phyloP scores from a whole-genome alignment of 2,797 vertebrate species.

The Percopsis omiscomaycus region DNA sequence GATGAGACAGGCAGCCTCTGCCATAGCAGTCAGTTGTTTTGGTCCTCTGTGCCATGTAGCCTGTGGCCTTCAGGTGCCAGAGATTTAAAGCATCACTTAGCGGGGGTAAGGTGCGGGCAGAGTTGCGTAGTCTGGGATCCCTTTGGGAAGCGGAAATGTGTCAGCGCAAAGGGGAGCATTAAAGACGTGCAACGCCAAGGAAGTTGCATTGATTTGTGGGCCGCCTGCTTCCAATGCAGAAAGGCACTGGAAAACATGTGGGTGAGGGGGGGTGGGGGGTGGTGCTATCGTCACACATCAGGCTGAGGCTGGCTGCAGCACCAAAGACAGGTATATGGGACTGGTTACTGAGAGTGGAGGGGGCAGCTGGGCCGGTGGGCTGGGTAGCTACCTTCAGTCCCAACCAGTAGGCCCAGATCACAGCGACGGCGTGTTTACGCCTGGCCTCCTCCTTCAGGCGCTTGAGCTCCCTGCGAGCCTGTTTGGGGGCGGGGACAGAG shows the following conservation, averaged over 20 bases:
- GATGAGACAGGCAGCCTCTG: conserved; percentile 26
- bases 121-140: not conserved
- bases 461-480: conserved; percentile 98
- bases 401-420: conserved; percentile 99
- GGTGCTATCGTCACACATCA: too few relatives aligned
- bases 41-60: conserved; percentile 17
- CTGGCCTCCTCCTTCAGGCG: conserved; percentile 97
- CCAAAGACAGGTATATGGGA: not conserved
- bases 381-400: conserved; percentile 94
- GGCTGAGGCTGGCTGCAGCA: conserved; percentile 26
- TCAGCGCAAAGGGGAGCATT: too few relatives aligned
- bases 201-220: too few relatives aligned
- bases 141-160: too few relatives aligned
- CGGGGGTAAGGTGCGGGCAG: not conserved
- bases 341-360: conserved; percentile 25
- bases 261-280: not conserved
- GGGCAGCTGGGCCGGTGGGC: conserved; percentile 47
- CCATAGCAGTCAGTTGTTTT: conserved; percentile 31
- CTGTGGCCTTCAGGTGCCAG: conserved; percentile 7
- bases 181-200: too few relatives aligned
- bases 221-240: too few relatives aligned
- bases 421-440: conserved; percentile 96
- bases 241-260: too few relatives aligned
- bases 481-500: conserved; percentile 62
- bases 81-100: not conserved